phyloP scores from a whole-genome alignment of 2,797 vertebrate species.

The Thripadectes ignobilis region DNA sequence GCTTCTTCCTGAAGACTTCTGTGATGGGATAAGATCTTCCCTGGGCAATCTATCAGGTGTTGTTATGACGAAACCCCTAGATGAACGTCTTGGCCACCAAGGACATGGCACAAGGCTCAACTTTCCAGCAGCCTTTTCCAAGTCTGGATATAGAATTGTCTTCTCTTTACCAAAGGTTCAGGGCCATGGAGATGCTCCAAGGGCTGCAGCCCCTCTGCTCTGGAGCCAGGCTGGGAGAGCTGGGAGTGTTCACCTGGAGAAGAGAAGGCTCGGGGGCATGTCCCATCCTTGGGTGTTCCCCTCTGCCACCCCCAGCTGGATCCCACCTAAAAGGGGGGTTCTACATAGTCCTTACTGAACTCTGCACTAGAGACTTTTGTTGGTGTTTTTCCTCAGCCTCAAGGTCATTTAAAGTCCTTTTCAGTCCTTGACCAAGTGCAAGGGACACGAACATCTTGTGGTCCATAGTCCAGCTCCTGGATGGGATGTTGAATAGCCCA shows the following conservation, averaged over 20 bases:
- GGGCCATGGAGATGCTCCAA: neutral
- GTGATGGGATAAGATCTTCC: neutral
- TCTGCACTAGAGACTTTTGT: neutral
- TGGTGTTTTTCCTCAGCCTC: neutral
- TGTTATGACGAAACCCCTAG: neutral
- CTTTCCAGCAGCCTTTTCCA: neutral
- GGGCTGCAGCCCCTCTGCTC: neutral
- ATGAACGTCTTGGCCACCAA: neutral
- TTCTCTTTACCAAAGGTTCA: neutral
- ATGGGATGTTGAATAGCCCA: neutral
- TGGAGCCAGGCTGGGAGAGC: neutral
- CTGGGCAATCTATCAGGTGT: neutral
- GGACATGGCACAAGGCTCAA: neutral
- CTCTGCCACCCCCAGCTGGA: neutral
- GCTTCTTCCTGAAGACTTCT: neutral
- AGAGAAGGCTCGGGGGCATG: neutral
- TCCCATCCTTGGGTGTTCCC: neutral
- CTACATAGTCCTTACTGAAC: rapidly evolving
- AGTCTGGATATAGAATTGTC: neutral
- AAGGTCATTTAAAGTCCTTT: neutral
- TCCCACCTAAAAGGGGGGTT: neutral
- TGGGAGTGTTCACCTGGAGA: neutral
- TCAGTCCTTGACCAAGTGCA: neutral
- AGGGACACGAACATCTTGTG: neutral
- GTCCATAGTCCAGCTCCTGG: neutral